Evolutionary conservation across 2,113 vertebrate genomes (phyloP), one percentile per base, ranked within the genome.

Genomic region (Sebastes schlegelii): DNA sequence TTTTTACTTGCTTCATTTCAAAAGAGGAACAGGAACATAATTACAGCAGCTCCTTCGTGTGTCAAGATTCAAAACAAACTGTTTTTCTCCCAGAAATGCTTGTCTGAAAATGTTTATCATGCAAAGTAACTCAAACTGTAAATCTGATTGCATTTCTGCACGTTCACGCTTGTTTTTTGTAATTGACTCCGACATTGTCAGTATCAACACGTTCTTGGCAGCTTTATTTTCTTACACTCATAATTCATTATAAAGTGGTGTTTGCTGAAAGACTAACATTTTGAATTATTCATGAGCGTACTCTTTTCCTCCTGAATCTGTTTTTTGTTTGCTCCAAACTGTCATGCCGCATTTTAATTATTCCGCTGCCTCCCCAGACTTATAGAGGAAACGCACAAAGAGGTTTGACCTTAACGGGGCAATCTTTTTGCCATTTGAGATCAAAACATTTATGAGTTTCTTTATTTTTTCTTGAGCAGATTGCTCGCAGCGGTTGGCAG

Each of bases 211-310:
- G 70, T 64, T 87, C 76, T 66, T 52, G 68, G 69, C 88, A 77
- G 77, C 79, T 80, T 86, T 82, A 72, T 70, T 91, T 90, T 82
- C 65, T 85, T 57, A 68, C 68, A 74, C 80, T 87, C 82, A 75
- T 67, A 80, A 66, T 86, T 86, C 73, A 85, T 83, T 90, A 86
- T 67, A 84, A 88, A 84, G 63, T 40, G 23, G 5, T 66, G 79
- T 83, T 87, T 77, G 75, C 71, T 70, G 42, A 79, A 79, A 87
- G 63, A 88, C 67, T 60, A 34, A 80, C 60, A 57, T 9, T 52
- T 4, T 94, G 79, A 89, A 92, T 92, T 82, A 92, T 93, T 90
- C 89, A 92, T 89, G 75, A 77, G 46, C 19, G 75, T 76, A 17
- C 64, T 82, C 58, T 75, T 88, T 78, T 84, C 74, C 69, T 85